Evolutionary conservation across 2,113 vertebrate species (phyloP).

Genomic region (Phylloscopus trochilus): DNA sequence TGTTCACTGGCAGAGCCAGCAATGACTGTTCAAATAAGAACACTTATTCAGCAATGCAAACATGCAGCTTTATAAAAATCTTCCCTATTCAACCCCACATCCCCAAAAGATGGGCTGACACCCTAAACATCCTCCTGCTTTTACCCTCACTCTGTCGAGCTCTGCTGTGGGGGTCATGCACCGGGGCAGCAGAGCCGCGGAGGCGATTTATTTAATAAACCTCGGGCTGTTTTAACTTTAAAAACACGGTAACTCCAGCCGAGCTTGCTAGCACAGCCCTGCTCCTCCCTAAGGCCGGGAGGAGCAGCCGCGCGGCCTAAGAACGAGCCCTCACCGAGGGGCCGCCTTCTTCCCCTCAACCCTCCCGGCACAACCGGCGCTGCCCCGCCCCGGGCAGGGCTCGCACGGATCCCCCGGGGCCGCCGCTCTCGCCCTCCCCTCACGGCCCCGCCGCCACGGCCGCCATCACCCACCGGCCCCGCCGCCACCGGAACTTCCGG

Average conservation of each 20-base stretch:
- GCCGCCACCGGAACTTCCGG: not conserved
- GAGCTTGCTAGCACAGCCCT: not conserved
- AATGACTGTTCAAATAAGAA: not conserved
- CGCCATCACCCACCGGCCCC: not conserved
- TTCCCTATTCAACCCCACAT: not conserved
- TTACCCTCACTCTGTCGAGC: not conserved
- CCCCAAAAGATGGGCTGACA: fast-evolving
- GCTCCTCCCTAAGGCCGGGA: not conserved
- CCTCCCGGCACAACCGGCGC: no score
- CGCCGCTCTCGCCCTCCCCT: not conserved
- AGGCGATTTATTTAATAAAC: fast-evolving
- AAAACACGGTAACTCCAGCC: not conserved
- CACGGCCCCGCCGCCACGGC: not conserved
- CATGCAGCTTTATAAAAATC: fast-evolving
- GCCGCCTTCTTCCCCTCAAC: not conserved
- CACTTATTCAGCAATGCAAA: not conserved
- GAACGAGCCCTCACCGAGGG: not conserved
- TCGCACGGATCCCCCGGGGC: not conserved
- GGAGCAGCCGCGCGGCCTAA: not conserved
- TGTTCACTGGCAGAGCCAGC: not conserved
- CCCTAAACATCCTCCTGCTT: not conserved
- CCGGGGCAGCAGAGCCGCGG: fast-evolving
- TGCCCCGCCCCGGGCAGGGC: not conserved
- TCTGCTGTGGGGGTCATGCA: not conserved
- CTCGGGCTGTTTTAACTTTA: fast-evolving